phyloP scores from a whole-genome alignment of 2,113 vertebrate genomes.

The Heptranchias perlo region DNA sequence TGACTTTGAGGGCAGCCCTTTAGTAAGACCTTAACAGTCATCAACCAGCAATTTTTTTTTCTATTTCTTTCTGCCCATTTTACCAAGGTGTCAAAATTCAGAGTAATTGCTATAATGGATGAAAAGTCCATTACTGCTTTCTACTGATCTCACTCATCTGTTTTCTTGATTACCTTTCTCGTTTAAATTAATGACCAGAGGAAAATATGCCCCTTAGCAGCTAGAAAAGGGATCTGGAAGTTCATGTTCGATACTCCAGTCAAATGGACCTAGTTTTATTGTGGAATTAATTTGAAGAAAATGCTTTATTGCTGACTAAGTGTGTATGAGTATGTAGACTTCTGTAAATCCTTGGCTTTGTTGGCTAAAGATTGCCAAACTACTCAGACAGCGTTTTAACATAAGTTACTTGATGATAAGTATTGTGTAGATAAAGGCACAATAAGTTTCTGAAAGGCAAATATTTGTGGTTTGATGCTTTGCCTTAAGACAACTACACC shows the following conservation, averaged over 20 bases:
- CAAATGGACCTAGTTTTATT: background rate
- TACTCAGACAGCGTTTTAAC: background rate
- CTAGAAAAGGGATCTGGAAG: background rate
- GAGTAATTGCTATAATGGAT: background rate
- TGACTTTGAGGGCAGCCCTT: no score
- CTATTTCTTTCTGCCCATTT: no score
- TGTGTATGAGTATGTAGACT: background rate
- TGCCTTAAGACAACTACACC: no score
- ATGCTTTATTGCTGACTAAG: background rate
- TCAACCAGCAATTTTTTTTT: no score
- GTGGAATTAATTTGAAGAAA: background rate
- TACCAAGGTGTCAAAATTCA: background rate
- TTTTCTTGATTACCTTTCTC: background rate
- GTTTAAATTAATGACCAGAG: background rate
- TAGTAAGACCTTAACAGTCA: no score
- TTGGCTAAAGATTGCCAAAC: background rate
- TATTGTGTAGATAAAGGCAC: background rate
- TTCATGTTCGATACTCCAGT: background rate
- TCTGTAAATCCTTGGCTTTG: background rate
- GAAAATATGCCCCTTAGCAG: background rate
- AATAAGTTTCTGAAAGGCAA: background rate
- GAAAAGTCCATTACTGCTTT: background rate
- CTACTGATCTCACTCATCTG: background rate
- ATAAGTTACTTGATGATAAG: background rate
- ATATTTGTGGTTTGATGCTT: background rate